These are phyloP conservation scores for Himantopus leucocephalus DNA, from an alignment of 2,113 vertebrate genomes.

Conservation along the genomic window DNA sequence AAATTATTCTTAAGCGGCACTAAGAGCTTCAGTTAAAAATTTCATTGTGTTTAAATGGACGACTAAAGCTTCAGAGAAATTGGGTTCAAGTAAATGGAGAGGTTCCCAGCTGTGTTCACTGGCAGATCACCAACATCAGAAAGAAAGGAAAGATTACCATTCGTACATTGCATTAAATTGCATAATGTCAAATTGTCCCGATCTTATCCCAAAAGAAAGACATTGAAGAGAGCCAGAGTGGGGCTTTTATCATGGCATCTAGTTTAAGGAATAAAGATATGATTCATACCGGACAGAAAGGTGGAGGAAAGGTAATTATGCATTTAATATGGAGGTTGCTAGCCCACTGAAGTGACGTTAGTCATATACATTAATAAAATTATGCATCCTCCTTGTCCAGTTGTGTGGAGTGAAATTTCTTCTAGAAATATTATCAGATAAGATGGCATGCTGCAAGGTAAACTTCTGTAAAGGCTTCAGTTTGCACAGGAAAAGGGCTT, in stretches of 20 bases:
- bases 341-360: neutral
- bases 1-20: conserved; percentile 25
- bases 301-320: neutral
- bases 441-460: neutral
- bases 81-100: neutral
- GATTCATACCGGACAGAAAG: neutral
- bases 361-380: neutral
- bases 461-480: neutral
- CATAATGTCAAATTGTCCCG: neutral
- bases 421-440: neutral
- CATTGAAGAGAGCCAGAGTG: neutral
- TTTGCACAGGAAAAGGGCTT: neutral
- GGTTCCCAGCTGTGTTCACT: neutral
- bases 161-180: neutral
- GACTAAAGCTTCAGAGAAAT: conserved; percentile 42
- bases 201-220: conserved; percentile 9
- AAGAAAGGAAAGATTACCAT: conserved; percentile 7
- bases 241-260: neutral
- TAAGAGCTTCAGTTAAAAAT: conserved; percentile 42
- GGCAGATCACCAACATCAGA: neutral
- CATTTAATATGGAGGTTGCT: neutral
- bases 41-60: conserved; percentile 38
- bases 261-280: neutral
- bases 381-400: neutral
- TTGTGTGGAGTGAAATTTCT: neutral